These are phyloP conservation scores for Heterocephalus glaber DNA, from an alignment of 2,113 vertebrate genomes.

Conservation along the genomic window DNA sequence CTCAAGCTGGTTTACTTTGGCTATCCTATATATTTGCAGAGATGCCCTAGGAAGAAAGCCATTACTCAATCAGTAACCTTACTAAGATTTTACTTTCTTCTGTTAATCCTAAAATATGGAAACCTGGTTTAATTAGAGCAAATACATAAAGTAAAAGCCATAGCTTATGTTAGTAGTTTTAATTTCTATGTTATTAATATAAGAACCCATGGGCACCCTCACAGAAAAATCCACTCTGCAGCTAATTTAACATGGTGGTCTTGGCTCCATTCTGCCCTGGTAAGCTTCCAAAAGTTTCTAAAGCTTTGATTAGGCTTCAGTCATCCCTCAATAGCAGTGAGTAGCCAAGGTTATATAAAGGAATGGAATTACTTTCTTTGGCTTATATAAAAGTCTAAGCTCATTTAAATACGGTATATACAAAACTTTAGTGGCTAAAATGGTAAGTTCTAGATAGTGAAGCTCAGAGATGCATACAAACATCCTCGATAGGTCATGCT, in stretches of 20 bases:
- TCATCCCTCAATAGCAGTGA: neutral
- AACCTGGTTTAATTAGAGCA: constrained; percentile 53
- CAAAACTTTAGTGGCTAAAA: neutral
- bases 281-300: neutral
- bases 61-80: constrained; percentile 59
- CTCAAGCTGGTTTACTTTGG: neutral
- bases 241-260: neutral
- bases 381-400: constrained; percentile 16
- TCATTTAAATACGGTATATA: neutral
- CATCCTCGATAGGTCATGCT: neutral
- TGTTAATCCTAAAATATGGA: neutral
- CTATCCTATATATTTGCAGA: neutral
- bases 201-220: neutral
- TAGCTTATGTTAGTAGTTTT: neutral
- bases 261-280: neutral
- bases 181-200: constrained; percentile 33
- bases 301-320: neutral
- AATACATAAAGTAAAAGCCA: neutral
- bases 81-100: constrained; percentile 50
- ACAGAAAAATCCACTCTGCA: neutral
- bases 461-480: neutral
- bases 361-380: neutral
- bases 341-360: neutral
- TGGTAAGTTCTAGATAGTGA: neutral
- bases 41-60: neutral